phyloP scores from a whole-genome alignment of 2,797 vertebrate genomes.

The Eupleurogrammus muticus region DNA sequence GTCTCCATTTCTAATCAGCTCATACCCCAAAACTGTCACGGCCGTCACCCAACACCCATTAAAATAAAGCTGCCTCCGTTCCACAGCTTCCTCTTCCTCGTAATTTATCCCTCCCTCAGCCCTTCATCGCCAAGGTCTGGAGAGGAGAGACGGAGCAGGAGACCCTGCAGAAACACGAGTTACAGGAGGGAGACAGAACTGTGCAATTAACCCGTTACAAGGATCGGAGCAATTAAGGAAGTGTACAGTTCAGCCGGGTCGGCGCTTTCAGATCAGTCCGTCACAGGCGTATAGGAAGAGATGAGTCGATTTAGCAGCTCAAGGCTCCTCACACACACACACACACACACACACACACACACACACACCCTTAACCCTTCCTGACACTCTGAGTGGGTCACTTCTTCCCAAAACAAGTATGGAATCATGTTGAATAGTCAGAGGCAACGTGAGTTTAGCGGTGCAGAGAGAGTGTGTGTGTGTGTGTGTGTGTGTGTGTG shows the following conservation, averaged over 20 bases:
- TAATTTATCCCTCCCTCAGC: slow-evolving; percentile 23
- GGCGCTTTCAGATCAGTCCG: slow-evolving; percentile 63
- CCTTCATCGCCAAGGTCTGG: slow-evolving; percentile 16
- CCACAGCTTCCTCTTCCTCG: slow-evolving; percentile 4
- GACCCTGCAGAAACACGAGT: slow-evolving; percentile 27
- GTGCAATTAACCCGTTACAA: slow-evolving; percentile 79
- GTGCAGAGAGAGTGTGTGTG: too few relatives aligned
- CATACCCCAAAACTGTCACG: slow-evolving; percentile 19
- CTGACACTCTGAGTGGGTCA: not conserved
- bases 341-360: slow-evolving; percentile 4
- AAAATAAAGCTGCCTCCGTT: slow-evolving; percentile 36
- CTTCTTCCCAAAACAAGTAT: not conserved
- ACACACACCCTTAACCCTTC: slow-evolving; percentile 22
- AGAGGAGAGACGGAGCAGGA: slow-evolving; percentile 5
- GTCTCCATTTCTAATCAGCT: slow-evolving; percentile 21
- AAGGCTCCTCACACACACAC: slow-evolving; percentile 2
- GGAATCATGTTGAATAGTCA: slow-evolving; percentile 10
- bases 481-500: too few relatives aligned
- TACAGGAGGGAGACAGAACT: slow-evolving; percentile 39
- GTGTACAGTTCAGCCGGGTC: slow-evolving; percentile 78
- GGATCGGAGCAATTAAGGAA: slow-evolving; percentile 76
- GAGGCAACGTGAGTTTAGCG: not conserved
- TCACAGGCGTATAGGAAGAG: slow-evolving; percentile 61
- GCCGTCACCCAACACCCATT: slow-evolving; percentile 42
- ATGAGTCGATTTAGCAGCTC: slow-evolving; percentile 74